A percentile compares a stretch with the other conserved stretches of the same genome.
Evolutionary conservation across 2,888 invertebrate species (phyloP).

Genomic region (Drosophila robusta): DNA sequence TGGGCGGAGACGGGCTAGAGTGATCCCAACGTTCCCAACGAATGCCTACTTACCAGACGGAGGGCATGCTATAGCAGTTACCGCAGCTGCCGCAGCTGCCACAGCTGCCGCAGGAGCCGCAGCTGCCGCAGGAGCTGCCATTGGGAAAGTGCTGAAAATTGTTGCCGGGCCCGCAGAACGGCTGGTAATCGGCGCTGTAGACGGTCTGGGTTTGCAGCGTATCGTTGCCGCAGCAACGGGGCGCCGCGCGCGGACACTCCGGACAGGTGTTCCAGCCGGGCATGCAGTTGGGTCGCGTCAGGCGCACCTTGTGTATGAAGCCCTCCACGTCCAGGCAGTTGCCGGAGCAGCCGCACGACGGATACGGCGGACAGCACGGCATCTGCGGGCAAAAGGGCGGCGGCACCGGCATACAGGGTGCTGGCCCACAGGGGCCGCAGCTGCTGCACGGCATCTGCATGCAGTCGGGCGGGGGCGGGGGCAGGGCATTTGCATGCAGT

Average conservation of each 20-base stretch:
- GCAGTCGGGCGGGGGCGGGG: neutral
- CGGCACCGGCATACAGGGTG: neutral
- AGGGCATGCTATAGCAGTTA: neutral
- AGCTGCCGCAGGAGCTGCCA: neutral
- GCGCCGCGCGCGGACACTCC: neutral
- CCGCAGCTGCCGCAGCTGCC: neutral
- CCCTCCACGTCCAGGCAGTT: conserved; percentile 27
- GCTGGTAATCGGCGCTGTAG: conserved; percentile 46
- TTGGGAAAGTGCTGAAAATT: conserved; percentile 32
- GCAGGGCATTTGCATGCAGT: no score
- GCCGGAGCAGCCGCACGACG: neutral
- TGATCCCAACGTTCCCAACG: no score
- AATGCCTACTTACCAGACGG: conserved; percentile 10
- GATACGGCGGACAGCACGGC: neutral
- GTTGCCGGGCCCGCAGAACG: conserved; percentile 30
- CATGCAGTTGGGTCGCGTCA: conserved; percentile 4
- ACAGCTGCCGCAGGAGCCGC: neutral
- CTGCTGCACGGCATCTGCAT: neutral
- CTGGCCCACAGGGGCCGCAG: neutral
- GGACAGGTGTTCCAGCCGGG: no score
- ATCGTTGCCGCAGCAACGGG: conserved; percentile 6
- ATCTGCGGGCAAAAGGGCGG: neutral
- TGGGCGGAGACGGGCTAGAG: no score
- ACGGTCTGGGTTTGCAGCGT: conserved; percentile 47
- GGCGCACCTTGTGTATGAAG: conserved; percentile 22